These are phyloP conservation scores for Melinopterus prodromus DNA, from an alignment of 2,888 invertebrate genomes.

Conservation along the genomic window DNA sequence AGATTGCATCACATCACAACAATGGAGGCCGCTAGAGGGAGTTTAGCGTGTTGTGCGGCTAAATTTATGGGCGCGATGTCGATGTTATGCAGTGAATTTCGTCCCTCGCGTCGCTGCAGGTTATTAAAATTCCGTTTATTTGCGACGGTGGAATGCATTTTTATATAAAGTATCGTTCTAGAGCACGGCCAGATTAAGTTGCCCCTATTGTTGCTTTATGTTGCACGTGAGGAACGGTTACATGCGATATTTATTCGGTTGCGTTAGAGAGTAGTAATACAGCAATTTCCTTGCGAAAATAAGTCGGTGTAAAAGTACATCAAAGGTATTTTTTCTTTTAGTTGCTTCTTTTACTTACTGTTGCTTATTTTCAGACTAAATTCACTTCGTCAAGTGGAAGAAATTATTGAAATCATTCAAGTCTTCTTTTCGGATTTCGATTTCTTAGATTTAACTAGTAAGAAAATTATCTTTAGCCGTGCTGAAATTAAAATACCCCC, in stretches of 20 bases:
- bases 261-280: too few species aligned
- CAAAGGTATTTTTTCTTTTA: too few species aligned
- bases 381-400: too few species aligned
- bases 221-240: neutral
- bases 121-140: slow-evolving; percentile 6
- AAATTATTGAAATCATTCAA: too few species aligned
- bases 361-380: too few species aligned
- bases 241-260: slow-evolving; percentile 10
- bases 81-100: neutral
- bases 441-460: too few species aligned
- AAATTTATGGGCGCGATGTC: neutral
- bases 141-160: neutral
- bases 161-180: slow-evolving; percentile 4
- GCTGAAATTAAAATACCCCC: too few species aligned
- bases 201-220: slow-evolving; percentile 5
- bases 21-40: neutral
- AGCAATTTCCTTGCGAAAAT: too few species aligned
- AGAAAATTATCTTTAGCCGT: too few species aligned
- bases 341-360: too few species aligned
- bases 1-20: neutral
- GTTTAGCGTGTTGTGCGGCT: neutral
- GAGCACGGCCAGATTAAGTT: slow-evolving; percentile 7
- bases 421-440: too few species aligned
- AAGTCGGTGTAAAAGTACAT: too few species aligned
- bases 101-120: neutral